Evolutionary conservation across 64 coral and sea anemone genomes (phyloP).

Genomic region (Hydrozoanthus tunicans): DNA sequence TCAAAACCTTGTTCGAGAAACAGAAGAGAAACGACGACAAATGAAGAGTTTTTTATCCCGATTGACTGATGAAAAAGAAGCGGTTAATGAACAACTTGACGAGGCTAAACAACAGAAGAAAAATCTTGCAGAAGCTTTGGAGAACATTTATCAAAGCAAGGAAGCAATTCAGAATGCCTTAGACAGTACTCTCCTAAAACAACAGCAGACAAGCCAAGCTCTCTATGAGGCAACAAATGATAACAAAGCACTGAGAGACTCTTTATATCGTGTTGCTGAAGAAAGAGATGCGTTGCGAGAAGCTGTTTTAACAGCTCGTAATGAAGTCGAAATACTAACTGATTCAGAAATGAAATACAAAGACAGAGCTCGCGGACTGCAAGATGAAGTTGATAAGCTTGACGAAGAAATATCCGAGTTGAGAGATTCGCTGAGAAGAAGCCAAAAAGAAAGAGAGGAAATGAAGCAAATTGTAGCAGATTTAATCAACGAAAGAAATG

Average conservation of each 20-base stretch:
- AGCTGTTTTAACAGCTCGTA: conserved; percentile 53
- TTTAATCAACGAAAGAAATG: conserved; percentile 51
- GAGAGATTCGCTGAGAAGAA: conserved; percentile 33
- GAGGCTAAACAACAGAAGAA: conserved; percentile 88
- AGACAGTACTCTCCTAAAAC: conserved; percentile 76
- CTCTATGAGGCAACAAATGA: conserved; percentile 71
- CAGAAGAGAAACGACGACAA: conserved; percentile 84
- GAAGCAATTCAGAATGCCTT: conserved; percentile 73
- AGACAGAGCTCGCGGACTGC: conserved; percentile 66
- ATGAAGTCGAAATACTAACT: conserved; percentile 68
- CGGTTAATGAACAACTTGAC: conserved; percentile 83
- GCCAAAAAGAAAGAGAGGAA: conserved; percentile 69
- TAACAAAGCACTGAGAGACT: conserved; percentile 75
- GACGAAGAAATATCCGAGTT: conserved; percentile 50
- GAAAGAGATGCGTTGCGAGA: conserved; percentile 85
- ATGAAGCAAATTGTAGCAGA: conserved; percentile 62
- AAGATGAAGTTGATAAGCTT: conserved; percentile 62
- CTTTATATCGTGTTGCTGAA: conserved; percentile 74
- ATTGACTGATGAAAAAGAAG: conserved; percentile 94
- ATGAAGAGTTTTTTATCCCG: conserved; percentile 87
- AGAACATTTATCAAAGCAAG: conserved; percentile 96
- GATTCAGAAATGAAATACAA: conserved; percentile 73
- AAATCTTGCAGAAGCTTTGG: conserved; percentile 90
- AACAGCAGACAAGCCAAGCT: conserved; percentile 71
- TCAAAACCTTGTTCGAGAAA: conserved; percentile 84